Conservation (phyloP, 53 echinoderm and acorn worm genomes). For the Temnopleurus reevesii region DNA sequence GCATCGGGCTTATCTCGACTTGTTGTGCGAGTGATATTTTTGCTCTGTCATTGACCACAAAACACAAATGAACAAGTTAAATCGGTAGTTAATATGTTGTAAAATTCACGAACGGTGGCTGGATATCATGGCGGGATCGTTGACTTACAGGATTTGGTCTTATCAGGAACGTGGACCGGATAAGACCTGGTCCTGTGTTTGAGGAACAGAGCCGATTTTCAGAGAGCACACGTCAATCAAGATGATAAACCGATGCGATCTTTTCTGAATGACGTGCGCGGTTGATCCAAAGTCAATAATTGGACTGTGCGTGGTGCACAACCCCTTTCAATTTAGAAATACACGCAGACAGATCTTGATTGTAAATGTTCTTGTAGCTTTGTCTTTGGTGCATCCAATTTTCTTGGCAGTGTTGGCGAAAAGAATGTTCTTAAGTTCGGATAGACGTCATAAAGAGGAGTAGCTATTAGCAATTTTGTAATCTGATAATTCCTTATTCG, state of each 20-base stretch:
- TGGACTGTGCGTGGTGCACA: background rate
- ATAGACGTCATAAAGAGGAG: background rate
- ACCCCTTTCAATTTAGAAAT: background rate
- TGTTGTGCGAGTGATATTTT: background rate
- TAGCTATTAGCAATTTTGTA: background rate
- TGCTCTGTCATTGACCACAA: background rate
- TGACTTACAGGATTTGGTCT: constrained; percentile 18
- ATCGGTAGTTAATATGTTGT: constrained; percentile 30
- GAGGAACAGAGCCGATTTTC: background rate
- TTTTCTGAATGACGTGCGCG: background rate
- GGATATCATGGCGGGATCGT: background rate
- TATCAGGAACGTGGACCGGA: constrained; percentile 15
- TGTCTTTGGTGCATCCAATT: background rate
- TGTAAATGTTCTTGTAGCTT: background rate
- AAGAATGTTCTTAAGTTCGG: background rate
- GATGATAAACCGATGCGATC: background rate
- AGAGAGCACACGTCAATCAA: constrained; percentile 17
- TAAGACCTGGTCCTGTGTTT: constrained; percentile 5
- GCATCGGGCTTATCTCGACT: too few species aligned
- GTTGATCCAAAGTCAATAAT: too few species aligned
- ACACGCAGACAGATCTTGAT: background rate
- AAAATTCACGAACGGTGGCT: background rate
- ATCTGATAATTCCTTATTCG: background rate
- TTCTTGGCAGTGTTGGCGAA: background rate
- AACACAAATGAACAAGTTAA: constrained; percentile 21